A percentile compares a stretch with the other conserved stretches of the same genome.
Evolutionary conservation across 2,113 vertebrate genomes (phyloP).

Genomic region (Gasterosteus aculeatus): DNA sequence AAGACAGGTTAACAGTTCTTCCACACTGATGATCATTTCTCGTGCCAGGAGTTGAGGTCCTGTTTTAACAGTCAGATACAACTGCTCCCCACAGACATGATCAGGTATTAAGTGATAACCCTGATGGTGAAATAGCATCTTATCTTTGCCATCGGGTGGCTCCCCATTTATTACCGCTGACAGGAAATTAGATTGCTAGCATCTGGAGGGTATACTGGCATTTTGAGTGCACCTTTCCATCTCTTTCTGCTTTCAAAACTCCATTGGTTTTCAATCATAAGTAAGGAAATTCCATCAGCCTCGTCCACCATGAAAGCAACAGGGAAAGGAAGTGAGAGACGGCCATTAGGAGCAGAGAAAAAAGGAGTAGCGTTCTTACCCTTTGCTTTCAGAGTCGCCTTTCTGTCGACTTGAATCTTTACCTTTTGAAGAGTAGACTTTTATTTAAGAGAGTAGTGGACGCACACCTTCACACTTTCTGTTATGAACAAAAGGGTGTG

Average conservation of each 20-base stretch:
- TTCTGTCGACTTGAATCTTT: constrained; percentile 41
- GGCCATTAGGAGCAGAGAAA: constrained; percentile 57
- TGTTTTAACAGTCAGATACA: constrained; percentile 67
- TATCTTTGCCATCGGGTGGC: constrained; percentile 59
- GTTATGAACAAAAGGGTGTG: not conserved
- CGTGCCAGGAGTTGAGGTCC: constrained; percentile 54
- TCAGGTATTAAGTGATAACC: constrained; percentile 75
- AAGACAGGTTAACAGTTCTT: constrained; percentile 72
- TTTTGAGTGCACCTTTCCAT: constrained; percentile 74
- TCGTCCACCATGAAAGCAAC: constrained; percentile 42
- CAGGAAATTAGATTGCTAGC: constrained; percentile 74
- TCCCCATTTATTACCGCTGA: constrained; percentile 73
- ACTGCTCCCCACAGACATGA: constrained; percentile 66
- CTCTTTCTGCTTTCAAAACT: constrained; percentile 67
- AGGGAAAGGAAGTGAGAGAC: constrained; percentile 47
- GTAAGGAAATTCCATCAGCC: constrained; percentile 74
- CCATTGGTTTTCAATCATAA: constrained; percentile 71
- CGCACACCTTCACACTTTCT: constrained; percentile 12
- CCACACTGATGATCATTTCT: constrained; percentile 58
- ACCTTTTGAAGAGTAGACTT: constrained; percentile 15
- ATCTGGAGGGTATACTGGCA: constrained; percentile 63
- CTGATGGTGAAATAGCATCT: constrained; percentile 73
- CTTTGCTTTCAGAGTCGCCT: constrained; percentile 43
- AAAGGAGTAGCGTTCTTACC: constrained; percentile 67
- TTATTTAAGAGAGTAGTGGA: constrained; percentile 14